phyloP scores from a whole-genome alignment of 2,113 vertebrate species.

The Silurus asotus region DNA sequence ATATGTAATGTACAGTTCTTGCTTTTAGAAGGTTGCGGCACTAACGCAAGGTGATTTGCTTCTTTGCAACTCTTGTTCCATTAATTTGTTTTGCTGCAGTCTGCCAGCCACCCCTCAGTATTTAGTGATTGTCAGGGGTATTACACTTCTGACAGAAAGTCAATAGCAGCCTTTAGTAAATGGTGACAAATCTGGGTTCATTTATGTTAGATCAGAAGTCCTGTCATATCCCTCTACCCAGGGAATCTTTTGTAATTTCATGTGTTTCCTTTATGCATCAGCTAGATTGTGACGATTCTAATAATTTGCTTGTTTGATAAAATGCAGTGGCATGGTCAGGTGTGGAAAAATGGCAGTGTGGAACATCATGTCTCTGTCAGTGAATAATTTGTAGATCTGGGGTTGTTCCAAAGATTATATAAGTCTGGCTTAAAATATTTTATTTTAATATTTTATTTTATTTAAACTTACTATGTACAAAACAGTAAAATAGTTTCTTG shows the following conservation, averaged over 20 bases:
- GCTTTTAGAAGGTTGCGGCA: not conserved
- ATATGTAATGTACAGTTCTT: conserved; percentile 6
- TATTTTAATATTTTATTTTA: too few species aligned
- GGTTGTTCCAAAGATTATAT: not conserved
- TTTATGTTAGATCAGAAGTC: conserved; percentile 33
- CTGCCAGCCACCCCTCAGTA: conserved; percentile 18
- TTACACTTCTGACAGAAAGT: conserved; percentile 50
- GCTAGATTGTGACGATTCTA: not conserved
- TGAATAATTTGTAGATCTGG: not conserved
- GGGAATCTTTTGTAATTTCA: not conserved
- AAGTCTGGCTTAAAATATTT: not conserved
- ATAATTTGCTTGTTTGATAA: not conserved
- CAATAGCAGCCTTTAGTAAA: conserved; percentile 44
- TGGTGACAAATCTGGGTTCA: conserved; percentile 43
- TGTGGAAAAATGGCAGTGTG: not conserved
- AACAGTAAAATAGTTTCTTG: not conserved
- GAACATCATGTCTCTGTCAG: not conserved
- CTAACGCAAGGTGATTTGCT: conserved; percentile 27
- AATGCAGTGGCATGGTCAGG: not conserved
- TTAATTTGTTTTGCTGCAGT: conserved; percentile 44
- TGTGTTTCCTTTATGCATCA: conserved; percentile 22
- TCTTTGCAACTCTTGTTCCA: conserved; percentile 21
- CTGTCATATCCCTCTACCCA: conserved; percentile 32
- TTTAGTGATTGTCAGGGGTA: conserved; percentile 48
- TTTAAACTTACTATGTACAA: not conserved